Evolutionary conservation across 2,797 vertebrate species (phyloP), one percentile per base, ranked within the genome.

Genomic region (Hippoglossus hippoglossus): DNA sequence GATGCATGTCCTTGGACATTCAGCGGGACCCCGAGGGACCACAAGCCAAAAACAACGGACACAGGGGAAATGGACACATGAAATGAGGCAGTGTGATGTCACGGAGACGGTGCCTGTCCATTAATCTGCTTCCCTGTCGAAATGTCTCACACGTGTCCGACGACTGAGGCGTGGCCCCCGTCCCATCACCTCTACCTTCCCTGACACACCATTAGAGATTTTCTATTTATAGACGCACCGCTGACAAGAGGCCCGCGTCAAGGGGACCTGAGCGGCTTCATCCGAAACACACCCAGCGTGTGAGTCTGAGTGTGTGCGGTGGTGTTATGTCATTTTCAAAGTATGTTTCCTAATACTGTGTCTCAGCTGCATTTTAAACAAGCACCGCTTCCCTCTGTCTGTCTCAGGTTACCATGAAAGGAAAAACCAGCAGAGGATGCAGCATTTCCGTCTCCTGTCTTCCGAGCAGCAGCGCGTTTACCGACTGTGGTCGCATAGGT

Each of bases 171-270:
- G 54, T 73, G 76, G 67, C 69, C 70, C 70, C 70, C 16, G 39
- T 79, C 85, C 63, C 57, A 11, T 88, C 87, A 84, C 86, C 83
- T 84, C 75, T 71, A 69, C 63, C 71, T 82, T 63, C 47, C 54
- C 64, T 79, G 82, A 88, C 66, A 73, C 65, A 54, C 63, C 71
- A 71, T 78, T 74, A 68, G 71, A 82, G 73, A 52, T 34, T 57
- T 66, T 69, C 82, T 92, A 91, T 90, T 88, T 75, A 86, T 91
- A 92, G 81, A 76, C 28, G 28, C 67, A 59, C 62, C 36, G 70
- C 76, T 80, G 73, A 85, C 83, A 82, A 60, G 70, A 64, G 71
- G 64, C 59, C 56, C 7, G 28, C 63, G 65, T 61, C 77, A 77
- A 82, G 61, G 78, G 81, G 78, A 82, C 61, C 51, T 79, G 67